Conservation (phyloP, 1,140 invertebrate species). For the Hylyphantes graminicola region DNA sequence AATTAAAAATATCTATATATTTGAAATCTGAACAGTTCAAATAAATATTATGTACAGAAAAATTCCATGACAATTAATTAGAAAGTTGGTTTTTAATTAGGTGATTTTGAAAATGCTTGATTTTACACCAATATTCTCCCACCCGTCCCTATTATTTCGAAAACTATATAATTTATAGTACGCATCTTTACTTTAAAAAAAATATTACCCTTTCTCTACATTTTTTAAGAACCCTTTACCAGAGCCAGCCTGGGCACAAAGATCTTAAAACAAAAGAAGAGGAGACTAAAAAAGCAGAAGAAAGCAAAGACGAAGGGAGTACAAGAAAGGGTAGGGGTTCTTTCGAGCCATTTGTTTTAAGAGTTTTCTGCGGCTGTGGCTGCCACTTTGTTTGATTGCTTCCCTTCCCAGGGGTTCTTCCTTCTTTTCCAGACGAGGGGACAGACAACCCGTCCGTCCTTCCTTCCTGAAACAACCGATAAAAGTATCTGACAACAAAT, state of each 20-base stretch:
- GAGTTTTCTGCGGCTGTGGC: conserved; percentile 41
- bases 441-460: conserved; percentile 15
- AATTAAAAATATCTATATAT: too few species aligned
- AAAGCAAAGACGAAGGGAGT: neutral
- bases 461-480: conserved; percentile 38
- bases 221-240: too few species aligned
- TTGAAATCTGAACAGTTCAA: too few species aligned
- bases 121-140: too few species aligned
- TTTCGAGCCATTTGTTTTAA: conserved; percentile 53
- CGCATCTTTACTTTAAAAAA: too few species aligned
- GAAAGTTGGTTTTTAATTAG: too few species aligned
- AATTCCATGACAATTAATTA: too few species aligned
- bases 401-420: conserved; percentile 44
- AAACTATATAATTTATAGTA: too few species aligned
- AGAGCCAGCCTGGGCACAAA: neutral
- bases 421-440: conserved; percentile 29
- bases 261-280: neutral
- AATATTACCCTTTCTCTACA: too few species aligned
- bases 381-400: conserved; percentile 56
- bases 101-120: too few species aligned
- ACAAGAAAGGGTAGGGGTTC: conserved; percentile 7
- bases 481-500: conserved; percentile 54
- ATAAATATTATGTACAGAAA: too few species aligned
- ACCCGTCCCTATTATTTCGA: too few species aligned
- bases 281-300: conserved; percentile 7